phyloP scores from a whole-genome alignment of 2,113 vertebrate genomes.

The Rostratula benghalensis region DNA sequence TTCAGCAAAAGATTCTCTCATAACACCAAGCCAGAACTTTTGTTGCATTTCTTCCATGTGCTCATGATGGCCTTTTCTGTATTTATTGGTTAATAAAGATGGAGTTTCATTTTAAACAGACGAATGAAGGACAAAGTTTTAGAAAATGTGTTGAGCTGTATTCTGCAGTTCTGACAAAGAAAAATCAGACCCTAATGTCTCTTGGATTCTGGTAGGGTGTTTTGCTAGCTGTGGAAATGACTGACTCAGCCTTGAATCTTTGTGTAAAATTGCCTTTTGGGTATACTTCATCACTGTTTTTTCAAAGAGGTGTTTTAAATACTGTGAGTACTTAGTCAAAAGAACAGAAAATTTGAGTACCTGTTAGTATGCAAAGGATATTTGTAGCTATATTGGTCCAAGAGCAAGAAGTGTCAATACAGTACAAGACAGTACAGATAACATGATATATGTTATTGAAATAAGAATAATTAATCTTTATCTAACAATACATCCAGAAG shows the following conservation, averaged over 20 bases:
- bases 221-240: background rate
- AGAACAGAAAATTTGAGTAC: background rate
- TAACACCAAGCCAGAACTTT: background rate
- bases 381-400: background rate
- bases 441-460: background rate
- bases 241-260: background rate
- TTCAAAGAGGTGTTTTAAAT: background rate
- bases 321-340: background rate
- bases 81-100: background rate
- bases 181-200: background rate
- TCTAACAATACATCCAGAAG: background rate
- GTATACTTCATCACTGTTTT: background rate
- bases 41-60: background rate
- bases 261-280: background rate
- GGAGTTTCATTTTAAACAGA: background rate
- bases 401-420: background rate
- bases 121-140: background rate
- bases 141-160: background rate
- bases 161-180: background rate
- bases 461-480: background rate
- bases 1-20: rapidly evolving
- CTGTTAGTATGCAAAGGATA: background rate
- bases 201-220: background rate
- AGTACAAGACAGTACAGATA: background rate
- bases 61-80: background rate